These are phyloP conservation scores for Lasioglossum lativentre DNA, from an alignment of 2,888 invertebrate genomes.

Conservation along the genomic window DNA sequence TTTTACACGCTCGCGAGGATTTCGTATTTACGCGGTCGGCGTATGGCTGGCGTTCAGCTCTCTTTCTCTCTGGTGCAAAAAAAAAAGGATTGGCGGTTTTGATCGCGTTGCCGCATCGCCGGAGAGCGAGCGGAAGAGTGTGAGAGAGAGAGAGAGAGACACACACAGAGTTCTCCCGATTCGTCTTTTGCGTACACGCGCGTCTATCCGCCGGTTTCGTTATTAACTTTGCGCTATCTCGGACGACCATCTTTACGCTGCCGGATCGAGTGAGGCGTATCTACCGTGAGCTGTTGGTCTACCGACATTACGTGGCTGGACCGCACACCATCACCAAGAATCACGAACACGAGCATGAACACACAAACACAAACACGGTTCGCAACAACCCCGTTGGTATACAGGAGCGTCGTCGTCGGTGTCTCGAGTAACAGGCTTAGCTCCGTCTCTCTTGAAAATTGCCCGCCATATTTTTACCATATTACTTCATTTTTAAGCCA, in stretches of 20 bases:
- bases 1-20: constrained; percentile 61
- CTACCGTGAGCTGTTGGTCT: constrained; percentile 63
- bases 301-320: constrained; percentile 65
- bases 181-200: constrained; percentile 14
- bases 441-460: constrained; percentile 74
- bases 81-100: constrained; percentile 62
- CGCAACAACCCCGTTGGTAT: constrained; percentile 7
- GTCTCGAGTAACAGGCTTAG: constrained; percentile 61
- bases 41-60: neutral
- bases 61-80: neutral
- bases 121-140: neutral
- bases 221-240: constrained; percentile 82
- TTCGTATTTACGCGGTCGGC: constrained; percentile 60
- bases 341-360: neutral
- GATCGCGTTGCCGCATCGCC: constrained; percentile 53
- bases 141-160: neutral
- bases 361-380: neutral
- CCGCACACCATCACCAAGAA: neutral
- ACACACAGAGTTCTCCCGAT: neutral
- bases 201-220: constrained; percentile 79
- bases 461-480: constrained; percentile 76
- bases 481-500: constrained; percentile 78
- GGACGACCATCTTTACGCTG: constrained; percentile 82
- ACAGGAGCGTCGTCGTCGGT: constrained; percentile 40
- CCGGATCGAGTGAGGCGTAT: constrained; percentile 78